phyloP scores from a whole-genome alignment of 2,797 vertebrate genomes.

The Hyperoplus immaculatus region DNA sequence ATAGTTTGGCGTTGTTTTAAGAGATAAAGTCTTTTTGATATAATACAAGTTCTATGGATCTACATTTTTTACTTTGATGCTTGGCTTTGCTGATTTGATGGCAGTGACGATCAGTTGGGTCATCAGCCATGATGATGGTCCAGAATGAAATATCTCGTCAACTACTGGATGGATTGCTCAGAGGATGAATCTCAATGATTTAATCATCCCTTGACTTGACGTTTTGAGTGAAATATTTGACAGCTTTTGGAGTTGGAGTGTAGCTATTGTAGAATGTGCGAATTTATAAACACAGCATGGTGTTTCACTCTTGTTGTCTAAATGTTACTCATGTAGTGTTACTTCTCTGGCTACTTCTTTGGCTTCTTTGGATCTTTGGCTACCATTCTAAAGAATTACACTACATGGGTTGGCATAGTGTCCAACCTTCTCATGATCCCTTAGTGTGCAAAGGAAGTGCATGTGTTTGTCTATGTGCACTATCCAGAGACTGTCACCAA shows the following conservation, averaged over 20 bases:
- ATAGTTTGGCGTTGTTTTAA: background rate
- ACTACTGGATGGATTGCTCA: background rate
- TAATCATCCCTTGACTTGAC: no score
- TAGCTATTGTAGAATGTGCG: no score
- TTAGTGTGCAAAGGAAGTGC: conserved; percentile 25
- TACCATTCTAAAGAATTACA: background rate
- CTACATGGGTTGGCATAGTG: background rate
- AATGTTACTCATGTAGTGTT: conserved; percentile 4
- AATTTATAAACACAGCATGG: background rate
- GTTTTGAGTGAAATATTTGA: no score
- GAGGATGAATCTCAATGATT: background rate
- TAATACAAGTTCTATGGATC: background rate
- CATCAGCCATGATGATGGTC: background rate
- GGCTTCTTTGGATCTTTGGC: conserved; percentile 10
- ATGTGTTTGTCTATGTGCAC: conserved; percentile 25
- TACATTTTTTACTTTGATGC: background rate
- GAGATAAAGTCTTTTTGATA: background rate
- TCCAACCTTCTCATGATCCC: conserved; percentile 39
- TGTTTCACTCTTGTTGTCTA: background rate
- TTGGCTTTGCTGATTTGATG: background rate
- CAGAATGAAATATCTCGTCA: background rate
- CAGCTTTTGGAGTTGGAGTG: no score
- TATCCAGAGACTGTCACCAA: conserved; percentile 31
- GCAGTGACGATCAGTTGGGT: no score
- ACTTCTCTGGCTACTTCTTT: background rate